phyloP scores from a whole-genome alignment of 2,113 vertebrate species.

The Herpailurus yagouaroundi region DNA sequence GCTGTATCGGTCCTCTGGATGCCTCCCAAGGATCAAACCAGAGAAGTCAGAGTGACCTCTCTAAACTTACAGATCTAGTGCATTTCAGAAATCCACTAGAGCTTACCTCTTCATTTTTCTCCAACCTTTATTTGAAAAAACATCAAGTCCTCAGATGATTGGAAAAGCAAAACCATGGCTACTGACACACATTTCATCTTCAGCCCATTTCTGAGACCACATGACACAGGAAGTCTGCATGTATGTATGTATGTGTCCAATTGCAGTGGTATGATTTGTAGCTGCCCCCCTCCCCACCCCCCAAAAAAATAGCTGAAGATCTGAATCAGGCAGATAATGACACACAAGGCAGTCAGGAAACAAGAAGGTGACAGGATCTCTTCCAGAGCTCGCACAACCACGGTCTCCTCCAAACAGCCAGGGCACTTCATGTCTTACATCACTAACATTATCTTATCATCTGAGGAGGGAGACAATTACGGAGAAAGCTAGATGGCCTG shows the following conservation, averaged over 20 bases:
- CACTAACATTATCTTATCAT: not conserved
- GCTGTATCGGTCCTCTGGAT: not conserved
- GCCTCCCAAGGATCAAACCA: not conserved
- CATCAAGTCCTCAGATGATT: not conserved
- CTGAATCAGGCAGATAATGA: not conserved
- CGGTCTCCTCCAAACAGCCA: not conserved
- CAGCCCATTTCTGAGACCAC: not conserved
- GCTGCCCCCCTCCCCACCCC: fast-evolving
- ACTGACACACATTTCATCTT: not conserved
- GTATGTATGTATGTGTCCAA: not conserved
- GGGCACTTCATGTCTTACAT: not conserved
- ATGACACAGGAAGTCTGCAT: not conserved
- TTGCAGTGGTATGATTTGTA: not conserved
- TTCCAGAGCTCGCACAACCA: not conserved
- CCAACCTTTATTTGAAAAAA: conserved; percentile 26
- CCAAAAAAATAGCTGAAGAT: not conserved
- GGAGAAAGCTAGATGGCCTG: not conserved
- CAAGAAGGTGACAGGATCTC: not conserved
- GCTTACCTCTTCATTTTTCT: not conserved
- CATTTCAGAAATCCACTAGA: conserved; percentile 10
- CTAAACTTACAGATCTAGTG: not conserved
- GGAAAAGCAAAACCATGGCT: not conserved
- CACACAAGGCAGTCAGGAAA: not conserved
- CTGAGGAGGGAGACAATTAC: not conserved
- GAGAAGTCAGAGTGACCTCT: not conserved